Evolutionary conservation across 2,888 invertebrate species (phyloP).

Genomic region (Plagodis dolabraria): DNA sequence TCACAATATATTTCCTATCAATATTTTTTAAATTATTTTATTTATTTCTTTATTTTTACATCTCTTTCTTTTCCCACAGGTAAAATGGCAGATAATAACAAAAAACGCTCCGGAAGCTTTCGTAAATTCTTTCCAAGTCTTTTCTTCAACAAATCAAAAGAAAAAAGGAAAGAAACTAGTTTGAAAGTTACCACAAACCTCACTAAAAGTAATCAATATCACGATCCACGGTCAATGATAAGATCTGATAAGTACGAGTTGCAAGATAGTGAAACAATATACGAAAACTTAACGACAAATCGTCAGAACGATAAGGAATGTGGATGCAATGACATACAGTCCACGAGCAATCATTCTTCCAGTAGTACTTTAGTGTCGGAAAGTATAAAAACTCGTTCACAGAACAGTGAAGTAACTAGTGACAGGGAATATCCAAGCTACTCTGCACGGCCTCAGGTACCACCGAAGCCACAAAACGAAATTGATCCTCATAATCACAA

Average conservation of each 20-base stretch:
- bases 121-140: slow-evolving; percentile 70
- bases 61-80: slow-evolving; percentile 17
- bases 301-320: slow-evolving; percentile 48
- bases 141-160: slow-evolving; percentile 69
- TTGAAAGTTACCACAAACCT: slow-evolving; percentile 49
- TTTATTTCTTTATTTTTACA: too few relatives aligned
- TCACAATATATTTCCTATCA: too few relatives aligned
- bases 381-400: slow-evolving; percentile 51
- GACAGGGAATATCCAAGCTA: slow-evolving; percentile 44
- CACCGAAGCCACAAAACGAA: slow-evolving; percentile 60
- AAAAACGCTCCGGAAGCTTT: slow-evolving; percentile 70
- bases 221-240: slow-evolving; percentile 58
- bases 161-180: slow-evolving; percentile 51
- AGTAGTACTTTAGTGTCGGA: slow-evolving; percentile 75
- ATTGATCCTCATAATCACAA: slow-evolving; percentile 38
- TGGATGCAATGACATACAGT: slow-evolving; percentile 46
- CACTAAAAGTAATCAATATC: slow-evolving; percentile 64
- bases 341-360: slow-evolving; percentile 65
- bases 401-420: slow-evolving; percentile 34
- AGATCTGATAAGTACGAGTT: slow-evolving; percentile 52
- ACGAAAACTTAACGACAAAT: slow-evolving; percentile 68
- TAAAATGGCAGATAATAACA: slow-evolving; percentile 66
- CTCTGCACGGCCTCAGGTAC: slow-evolving; percentile 63
- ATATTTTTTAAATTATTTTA: too few relatives aligned
- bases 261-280: slow-evolving; percentile 64